These are phyloP conservation scores for Chloromyia formosa DNA, from an alignment of 2,888 invertebrate genomes.

Conservation along the genomic window DNA sequence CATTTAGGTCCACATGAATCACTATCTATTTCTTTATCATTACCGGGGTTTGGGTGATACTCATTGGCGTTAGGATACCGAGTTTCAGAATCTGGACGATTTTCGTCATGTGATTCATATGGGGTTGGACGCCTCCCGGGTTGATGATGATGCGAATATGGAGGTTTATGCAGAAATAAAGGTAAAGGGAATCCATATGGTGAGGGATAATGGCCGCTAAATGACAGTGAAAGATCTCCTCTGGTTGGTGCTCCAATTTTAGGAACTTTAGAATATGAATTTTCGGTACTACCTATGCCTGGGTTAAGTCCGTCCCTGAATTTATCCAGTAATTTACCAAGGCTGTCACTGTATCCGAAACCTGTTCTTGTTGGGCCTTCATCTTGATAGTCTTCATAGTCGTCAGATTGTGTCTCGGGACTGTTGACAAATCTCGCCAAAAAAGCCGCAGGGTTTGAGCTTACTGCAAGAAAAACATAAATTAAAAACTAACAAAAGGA, in stretches of 20 bases:
- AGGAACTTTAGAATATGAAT: neutral
- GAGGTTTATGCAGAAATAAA: neutral
- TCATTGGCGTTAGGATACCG: no score
- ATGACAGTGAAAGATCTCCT: neutral
- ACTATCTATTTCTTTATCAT: no score
- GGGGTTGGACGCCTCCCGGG: no score
- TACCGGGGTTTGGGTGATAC: no score
- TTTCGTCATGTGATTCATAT: no score
- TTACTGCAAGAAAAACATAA: neutral
- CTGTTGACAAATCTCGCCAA: neutral
- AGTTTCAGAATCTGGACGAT: no score
- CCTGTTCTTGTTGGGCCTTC: neutral
- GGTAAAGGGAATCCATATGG: neutral
- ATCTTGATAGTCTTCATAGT: neutral
- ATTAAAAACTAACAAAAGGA: no score
- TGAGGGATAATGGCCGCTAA: neutral
- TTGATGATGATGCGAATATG: neutral
- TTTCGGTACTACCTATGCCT: no score
- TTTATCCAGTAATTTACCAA: constrained; percentile 9
- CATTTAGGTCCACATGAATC: no score
- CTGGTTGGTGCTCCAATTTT: neutral
- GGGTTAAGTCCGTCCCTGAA: neutral
- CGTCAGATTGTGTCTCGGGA: no score
- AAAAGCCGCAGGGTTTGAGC: neutral
- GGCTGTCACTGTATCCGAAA: neutral